Base-by-base conservation (phyloP, 2,797 vertebrate species). In the Phoebastria nigripes region DNA sequence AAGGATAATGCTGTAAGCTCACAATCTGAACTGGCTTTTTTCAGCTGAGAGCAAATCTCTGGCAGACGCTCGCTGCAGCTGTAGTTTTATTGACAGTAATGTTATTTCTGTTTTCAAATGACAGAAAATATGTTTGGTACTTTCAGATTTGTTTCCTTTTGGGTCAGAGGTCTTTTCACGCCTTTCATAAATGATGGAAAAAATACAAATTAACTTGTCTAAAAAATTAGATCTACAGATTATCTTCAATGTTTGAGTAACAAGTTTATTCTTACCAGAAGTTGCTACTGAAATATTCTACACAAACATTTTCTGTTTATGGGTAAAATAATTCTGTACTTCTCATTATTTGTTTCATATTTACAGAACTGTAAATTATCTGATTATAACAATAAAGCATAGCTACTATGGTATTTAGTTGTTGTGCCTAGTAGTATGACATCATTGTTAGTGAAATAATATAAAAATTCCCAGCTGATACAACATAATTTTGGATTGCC, bases 51-150 rank as follows among this genome's bases (percentile, higher is more conserved):
- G 42, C 56, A 93, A 71, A 80, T 83, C 51, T 79, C 51, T 89
- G 93, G 37, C 83, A 94, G 63, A 70, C 1, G 0, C 37, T 87
- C 2, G 1, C 33, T 92, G 55, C 55, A 95, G 62, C 74, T 92
- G 59, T 65, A 73, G 73, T 71, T 94, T 93, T 93, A 80, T 77
- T 95, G 81, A 94, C 82, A 90, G 72, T 51, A 91, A 94, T 82
- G 82, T 37, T 83, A 93, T 76, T 94, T 94, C 80, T 84, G 73
- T 65, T 96, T 92, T 82, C 56, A 88, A 90, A 90, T 90, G 69
- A 81, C 29, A 78, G 79, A 59, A 95, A 94, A 94, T 79, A 94
- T 54, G 58, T 92, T 95, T 93, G 12, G 33, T 77, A 46, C 35
- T 87, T 90, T 94, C 74, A 84, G 49, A 83, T 87, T 89, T 90